A percentile compares a stretch with the other conserved stretches of the same genome.
Evolutionary conservation across 2,113 vertebrate species (phyloP).

Genomic region (Ceyx margarethae): DNA sequence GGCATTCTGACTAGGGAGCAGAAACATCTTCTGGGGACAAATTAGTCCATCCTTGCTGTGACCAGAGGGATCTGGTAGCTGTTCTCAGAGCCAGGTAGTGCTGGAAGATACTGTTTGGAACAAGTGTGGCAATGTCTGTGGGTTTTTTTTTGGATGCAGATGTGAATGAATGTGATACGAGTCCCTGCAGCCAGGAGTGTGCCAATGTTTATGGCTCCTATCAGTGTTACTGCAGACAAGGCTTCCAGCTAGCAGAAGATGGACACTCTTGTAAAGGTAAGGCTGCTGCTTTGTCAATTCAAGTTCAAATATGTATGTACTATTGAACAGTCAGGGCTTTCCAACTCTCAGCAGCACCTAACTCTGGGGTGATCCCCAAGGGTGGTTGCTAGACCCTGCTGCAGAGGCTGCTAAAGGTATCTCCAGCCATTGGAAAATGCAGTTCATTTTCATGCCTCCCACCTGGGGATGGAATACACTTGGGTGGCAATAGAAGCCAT

Average conservation of each 20-base stretch:
- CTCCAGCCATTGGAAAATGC: not conserved
- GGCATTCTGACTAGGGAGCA: not conserved
- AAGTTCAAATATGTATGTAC: fast-evolving
- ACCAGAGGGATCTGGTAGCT: not conserved
- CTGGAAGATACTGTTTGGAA: not conserved
- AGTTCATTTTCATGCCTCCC: not conserved
- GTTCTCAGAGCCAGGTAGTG: not conserved
- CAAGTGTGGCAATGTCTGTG: not conserved
- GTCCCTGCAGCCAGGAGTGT: slow-evolving; percentile 91
- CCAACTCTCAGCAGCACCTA: not conserved
- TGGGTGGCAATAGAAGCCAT: fast-evolving
- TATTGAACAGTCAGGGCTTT: not conserved
- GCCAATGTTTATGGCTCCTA: slow-evolving; percentile 94
- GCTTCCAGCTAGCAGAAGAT: slow-evolving; percentile 89
- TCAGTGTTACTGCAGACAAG: slow-evolving; percentile 93
- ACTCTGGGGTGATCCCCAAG: not conserved
- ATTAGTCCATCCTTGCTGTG: not conserved
- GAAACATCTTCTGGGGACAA: not conserved
- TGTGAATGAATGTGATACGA: slow-evolving; percentile 87
- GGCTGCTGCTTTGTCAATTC: not conserved
- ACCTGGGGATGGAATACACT: not conserved
- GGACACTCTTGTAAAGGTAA: slow-evolving; percentile 89
- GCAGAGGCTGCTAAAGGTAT: not conserved
- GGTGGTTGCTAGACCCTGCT: not conserved
- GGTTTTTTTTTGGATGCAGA: slow-evolving; percentile 74